Evolutionary conservation across 2,797 vertebrate genomes (phyloP), one percentile per base, ranked within the genome.

Genomic region (Molossus alvarezi): DNA sequence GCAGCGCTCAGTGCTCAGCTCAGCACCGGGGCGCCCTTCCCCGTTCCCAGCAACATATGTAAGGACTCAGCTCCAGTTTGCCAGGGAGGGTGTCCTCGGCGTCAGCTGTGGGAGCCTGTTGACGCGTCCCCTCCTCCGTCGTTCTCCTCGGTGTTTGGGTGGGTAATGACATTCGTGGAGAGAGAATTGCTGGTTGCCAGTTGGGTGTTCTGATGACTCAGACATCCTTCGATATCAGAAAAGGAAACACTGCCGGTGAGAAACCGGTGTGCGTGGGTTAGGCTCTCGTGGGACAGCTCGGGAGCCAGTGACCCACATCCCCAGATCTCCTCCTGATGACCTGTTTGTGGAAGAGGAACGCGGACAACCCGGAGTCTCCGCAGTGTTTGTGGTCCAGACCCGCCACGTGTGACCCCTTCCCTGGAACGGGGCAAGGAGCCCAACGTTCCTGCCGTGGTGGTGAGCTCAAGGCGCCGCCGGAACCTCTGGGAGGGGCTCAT

Each of bases 291-390:
- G 45, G n/a, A 33, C 86, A 21, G 13, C 53, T 92, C 71, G 11
- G 71, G 93, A 96, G 33, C 65, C 65, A 81, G 3, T 67, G 41
- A 76, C 45, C 58, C 73, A 69, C 29, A 41, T 73, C 89, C 51
- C n/a, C 9, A 80, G 89, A 72, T 72, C 33, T 79, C 65, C 76
- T 27, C 14, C 27, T 71, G 21, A 27, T 73, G 37, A 69, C 21
- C 69, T 8, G 23, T 75, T 71, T 62, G 33, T 76, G 14, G 64
- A 64, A 83, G n/a, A 86, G 29, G 18, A 37, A 23, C 12, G 41
- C 29, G 57, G 75, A 41, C 45, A 64, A 60, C 41, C 33, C 2
- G 1, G 55, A 37, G 4, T 55, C 10, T 95, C n/a, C 20, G 14
- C 41, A 84, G 21, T 62, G 17, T 9, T 60, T 76, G 51, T 37